phyloP scores from a whole-genome alignment of 1,140 invertebrate species.

The Drusus annulatus region DNA sequence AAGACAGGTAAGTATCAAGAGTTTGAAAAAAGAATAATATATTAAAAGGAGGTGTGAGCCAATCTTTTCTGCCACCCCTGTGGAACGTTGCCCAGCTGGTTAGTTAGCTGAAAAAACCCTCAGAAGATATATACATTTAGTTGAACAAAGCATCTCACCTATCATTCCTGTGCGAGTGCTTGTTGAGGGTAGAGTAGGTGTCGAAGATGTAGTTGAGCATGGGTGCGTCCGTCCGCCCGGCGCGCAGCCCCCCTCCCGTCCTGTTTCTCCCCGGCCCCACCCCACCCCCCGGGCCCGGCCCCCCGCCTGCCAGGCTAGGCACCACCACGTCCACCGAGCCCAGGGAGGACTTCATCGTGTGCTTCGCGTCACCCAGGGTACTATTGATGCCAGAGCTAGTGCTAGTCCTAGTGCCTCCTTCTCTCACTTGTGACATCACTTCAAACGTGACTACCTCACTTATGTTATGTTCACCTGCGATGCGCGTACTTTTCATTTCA shows the following conservation, averaged over 20 bases:
- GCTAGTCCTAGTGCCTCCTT: not conserved
- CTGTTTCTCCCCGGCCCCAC: not conserved
- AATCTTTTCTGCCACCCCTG: too few relatives aligned
- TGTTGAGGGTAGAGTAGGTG: slow-evolving; percentile 77
- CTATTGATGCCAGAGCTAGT: too few relatives aligned
- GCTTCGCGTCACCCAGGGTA: slow-evolving; percentile 4
- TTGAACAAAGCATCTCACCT: slow-evolving; percentile 64
- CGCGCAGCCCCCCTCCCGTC: slow-evolving; percentile 1
- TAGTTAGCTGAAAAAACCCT: too few relatives aligned
- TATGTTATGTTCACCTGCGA: not conserved
- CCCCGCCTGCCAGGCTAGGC: slow-evolving; percentile 22
- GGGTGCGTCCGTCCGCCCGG: slow-evolving; percentile 76
- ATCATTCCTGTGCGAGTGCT: slow-evolving; percentile 76
- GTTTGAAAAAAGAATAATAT: too few relatives aligned
- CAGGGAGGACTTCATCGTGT: slow-evolving; percentile 48
- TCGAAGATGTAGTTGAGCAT: slow-evolving; percentile 84
- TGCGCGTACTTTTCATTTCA: not conserved
- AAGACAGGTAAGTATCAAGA: too few relatives aligned
- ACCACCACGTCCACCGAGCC: slow-evolving; percentile 53
- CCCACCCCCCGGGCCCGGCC: not conserved
- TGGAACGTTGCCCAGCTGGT: too few relatives aligned
- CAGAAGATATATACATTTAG: too few relatives aligned
- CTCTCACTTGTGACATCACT: slow-evolving; percentile 5
- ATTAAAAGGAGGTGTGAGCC: too few relatives aligned
- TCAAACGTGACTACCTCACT: not conserved